Conservation (phyloP, 2,797 vertebrate species). For the Ctenopoma kingsleyae region DNA sequence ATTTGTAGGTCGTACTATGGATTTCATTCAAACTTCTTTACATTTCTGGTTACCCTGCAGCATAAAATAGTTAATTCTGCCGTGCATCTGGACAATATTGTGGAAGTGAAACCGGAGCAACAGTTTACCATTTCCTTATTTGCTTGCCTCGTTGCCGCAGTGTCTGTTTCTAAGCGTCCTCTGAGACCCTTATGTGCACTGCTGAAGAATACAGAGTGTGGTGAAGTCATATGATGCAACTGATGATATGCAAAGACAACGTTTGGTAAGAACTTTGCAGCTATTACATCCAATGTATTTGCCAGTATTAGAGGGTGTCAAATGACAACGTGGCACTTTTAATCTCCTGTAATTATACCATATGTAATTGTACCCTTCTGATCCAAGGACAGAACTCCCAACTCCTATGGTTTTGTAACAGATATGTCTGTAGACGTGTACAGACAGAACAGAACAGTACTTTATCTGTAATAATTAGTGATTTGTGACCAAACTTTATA, state of each 20-base stretch:
- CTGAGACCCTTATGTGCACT: too few relatives aligned
- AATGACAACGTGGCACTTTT: too few relatives aligned
- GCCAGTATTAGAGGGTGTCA: background rate
- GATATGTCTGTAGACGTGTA: too few relatives aligned
- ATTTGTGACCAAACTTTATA: too few relatives aligned
- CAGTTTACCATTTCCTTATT: conserved; percentile 28
- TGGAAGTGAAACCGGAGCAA: conserved; percentile 47
- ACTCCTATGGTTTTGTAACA: too few relatives aligned
- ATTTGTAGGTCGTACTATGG: background rate
- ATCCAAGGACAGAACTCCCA: too few relatives aligned
- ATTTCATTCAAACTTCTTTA: background rate
- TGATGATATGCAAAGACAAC: background rate
- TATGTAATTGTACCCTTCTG: too few relatives aligned
- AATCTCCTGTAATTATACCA: too few relatives aligned
- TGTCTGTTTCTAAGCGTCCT: background rate
- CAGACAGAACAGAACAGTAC: too few relatives aligned
- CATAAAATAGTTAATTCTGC: background rate
- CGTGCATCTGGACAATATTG: fast-evolving
- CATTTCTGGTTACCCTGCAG: background rate
- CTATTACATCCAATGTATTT: background rate
- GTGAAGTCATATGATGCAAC: background rate
- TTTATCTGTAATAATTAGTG: too few relatives aligned
- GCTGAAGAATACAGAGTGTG: background rate
- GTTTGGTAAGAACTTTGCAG: conserved; percentile 32
- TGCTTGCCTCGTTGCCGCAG: background rate